A percentile compares a stretch with the other conserved stretches of the same genome.
phyloP scores from a whole-genome alignment of 2,888 invertebrate genomes.

The Molorchus minor region DNA sequence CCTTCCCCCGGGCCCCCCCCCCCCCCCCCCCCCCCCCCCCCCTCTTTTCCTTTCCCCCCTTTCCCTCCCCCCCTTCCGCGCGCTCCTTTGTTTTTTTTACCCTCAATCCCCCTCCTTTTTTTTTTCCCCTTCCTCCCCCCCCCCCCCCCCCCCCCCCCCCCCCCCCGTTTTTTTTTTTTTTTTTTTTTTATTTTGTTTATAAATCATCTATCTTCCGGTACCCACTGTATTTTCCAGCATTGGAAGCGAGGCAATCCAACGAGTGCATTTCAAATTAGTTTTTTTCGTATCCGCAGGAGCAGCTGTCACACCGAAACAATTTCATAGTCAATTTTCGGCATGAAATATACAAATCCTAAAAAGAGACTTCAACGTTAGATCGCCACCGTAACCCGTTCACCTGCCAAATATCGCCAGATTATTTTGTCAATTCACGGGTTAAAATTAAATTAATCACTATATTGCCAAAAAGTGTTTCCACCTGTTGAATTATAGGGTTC shows the following conservation, averaged over 20 bases:
- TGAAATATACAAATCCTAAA: constrained; percentile 13
- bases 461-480: constrained; percentile 14
- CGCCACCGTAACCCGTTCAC: constrained; percentile 23
- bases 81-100: no score
- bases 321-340: constrained; percentile 21
- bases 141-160: neutral
- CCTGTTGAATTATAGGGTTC: constrained; percentile 17
- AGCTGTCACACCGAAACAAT: constrained; percentile 20
- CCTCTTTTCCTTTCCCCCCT: no score
- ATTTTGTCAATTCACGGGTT: constrained; percentile 30
- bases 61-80: no score
- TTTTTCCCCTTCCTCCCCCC: neutral
- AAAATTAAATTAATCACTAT: constrained; percentile 27
- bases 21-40: no score
- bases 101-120: no score
- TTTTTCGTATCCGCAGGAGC: constrained; percentile 8
- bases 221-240: no score
- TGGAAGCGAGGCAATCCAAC: neutral
- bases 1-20: no score
- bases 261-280: constrained; percentile 10
- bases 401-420: constrained; percentile 25
- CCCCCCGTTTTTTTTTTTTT: neutral
- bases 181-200: constrained; percentile 1
- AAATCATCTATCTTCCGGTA: no score
- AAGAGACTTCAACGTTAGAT: constrained; percentile 28